A percentile compares a stretch with the other conserved stretches of the same genome.
phyloP scores from a whole-genome alignment of 2,797 vertebrate genomes.

The Odontamblyopus lacepedii region DNA sequence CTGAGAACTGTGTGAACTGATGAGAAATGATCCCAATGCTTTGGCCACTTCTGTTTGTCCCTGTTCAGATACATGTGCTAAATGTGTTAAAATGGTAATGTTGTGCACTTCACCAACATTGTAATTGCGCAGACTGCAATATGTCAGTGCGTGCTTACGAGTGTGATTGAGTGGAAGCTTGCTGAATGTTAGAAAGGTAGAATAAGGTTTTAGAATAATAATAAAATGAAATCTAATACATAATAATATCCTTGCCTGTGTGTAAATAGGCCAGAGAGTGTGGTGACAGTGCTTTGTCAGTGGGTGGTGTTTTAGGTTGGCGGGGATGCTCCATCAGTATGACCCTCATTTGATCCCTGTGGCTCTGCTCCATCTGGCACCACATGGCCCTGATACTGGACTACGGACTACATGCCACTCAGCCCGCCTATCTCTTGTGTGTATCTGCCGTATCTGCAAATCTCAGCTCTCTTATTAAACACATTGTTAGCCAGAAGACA shows the following conservation, averaged over 20 bases:
- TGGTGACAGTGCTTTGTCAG: slow-evolving; percentile 52
- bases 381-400: slow-evolving; percentile 61
- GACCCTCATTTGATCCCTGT: slow-evolving; percentile 65
- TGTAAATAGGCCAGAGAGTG: slow-evolving; percentile 29
- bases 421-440: slow-evolving; percentile 40
- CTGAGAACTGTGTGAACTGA: no score
- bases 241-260: slow-evolving; percentile 28
- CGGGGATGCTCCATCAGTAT: slow-evolving; percentile 58
- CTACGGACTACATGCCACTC: slow-evolving; percentile 56
- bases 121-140: no score
- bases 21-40: no score
- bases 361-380: slow-evolving; percentile 72
- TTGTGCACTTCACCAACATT: no score
- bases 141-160: no score
- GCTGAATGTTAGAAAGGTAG: no score
- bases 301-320: slow-evolving; percentile 62
- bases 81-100: no score
- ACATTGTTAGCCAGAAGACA: slow-evolving; percentile 19
- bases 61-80: no score
- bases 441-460: slow-evolving; percentile 43
- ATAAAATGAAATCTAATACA: no score
- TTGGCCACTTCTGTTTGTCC: no score
- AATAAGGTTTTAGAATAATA: no score
- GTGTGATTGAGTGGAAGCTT: no score
- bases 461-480: slow-evolving; percentile 46